These are phyloP conservation scores for Mesodorylaimus sp. DNA, from an alignment of 2,888 invertebrate species.

Conservation along the genomic window DNA sequence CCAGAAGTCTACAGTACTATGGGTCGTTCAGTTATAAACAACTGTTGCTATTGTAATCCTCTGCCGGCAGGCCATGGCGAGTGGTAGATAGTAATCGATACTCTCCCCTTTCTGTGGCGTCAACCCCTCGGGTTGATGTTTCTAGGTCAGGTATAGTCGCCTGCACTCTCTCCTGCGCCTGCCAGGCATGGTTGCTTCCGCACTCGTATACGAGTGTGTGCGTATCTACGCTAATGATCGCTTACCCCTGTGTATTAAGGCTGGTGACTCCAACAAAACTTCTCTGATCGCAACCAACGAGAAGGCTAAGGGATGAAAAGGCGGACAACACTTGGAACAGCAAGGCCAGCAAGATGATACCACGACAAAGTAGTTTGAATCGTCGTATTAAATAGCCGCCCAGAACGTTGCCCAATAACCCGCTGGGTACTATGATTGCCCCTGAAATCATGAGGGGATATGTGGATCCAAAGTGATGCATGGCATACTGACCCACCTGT, in stretches of 20 bases:
- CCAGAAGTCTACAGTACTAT: too few relatives aligned
- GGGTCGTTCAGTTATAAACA: too few relatives aligned
- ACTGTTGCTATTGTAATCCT: too few relatives aligned
- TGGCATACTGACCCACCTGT: conserved; percentile 13
- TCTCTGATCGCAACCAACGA: conserved; percentile 24
- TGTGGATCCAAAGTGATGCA: conserved; percentile 1
- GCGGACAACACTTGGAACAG: conserved; percentile 23
- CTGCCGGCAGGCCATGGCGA: too few relatives aligned
- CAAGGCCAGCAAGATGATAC: conserved; percentile 28
- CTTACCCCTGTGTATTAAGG: neutral
- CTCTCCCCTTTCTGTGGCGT: too few relatives aligned
- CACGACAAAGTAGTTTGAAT: conserved; percentile 24
- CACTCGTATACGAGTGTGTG: neutral
- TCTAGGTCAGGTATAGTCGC: too few relatives aligned
- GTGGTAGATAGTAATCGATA: too few relatives aligned
- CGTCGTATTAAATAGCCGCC: conserved; percentile 25
- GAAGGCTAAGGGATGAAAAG: conserved; percentile 19
- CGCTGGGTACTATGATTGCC: conserved; percentile 27
- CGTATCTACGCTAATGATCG: neutral
- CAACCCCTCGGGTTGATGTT: too few relatives aligned
- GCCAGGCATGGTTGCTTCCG: too few relatives aligned
- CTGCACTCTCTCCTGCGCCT: too few relatives aligned
- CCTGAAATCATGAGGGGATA: conserved; percentile 6
- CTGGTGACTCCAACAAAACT: conserved; percentile 25
- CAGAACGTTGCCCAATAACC: conserved; percentile 26